Percentiles rank a stretch among this genome's conserved stretches.
Conservation (phyloP, 2,113 vertebrate species). For the Delphinus delphis region DNA sequence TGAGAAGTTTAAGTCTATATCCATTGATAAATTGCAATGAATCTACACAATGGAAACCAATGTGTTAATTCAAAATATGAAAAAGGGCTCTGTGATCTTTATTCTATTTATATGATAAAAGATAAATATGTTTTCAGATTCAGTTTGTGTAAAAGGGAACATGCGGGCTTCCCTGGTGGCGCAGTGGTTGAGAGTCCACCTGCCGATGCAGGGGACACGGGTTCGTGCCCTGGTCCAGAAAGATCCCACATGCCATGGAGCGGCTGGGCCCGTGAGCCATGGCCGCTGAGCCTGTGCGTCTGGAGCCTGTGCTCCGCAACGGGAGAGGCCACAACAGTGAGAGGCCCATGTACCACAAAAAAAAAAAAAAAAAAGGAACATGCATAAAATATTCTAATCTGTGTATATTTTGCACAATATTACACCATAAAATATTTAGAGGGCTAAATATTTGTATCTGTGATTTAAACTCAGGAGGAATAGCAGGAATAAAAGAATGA, state of each 20-base stretch:
- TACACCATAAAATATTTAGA: not conserved
- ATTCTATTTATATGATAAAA: not conserved
- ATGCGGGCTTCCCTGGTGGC: no score
- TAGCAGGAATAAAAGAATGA: not conserved
- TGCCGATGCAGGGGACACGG: no score
- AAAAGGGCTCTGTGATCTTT: not conserved
- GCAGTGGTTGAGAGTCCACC: no score
- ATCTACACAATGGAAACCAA: not conserved
- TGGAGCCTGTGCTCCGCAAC: no score
- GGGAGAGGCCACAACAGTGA: no score
- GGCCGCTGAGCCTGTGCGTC: no score
- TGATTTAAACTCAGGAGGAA: not conserved
- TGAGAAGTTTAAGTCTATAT: not conserved
- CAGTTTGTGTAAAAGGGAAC: not conserved
- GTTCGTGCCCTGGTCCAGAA: accelerated
- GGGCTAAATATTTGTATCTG: not conserved
- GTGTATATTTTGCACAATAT: not conserved
- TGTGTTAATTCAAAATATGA: not conserved
- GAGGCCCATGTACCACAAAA: no score
- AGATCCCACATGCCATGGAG: no score
- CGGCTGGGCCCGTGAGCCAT: no score
- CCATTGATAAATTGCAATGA: not conserved
- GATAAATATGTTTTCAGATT: not conserved
- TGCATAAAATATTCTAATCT: not conserved
- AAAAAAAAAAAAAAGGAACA: no score